Percentiles rank a stretch among this genome's conserved stretches.
phyloP scores from a whole-genome alignment of 2,888 invertebrate species.

The Eilema depressum region DNA sequence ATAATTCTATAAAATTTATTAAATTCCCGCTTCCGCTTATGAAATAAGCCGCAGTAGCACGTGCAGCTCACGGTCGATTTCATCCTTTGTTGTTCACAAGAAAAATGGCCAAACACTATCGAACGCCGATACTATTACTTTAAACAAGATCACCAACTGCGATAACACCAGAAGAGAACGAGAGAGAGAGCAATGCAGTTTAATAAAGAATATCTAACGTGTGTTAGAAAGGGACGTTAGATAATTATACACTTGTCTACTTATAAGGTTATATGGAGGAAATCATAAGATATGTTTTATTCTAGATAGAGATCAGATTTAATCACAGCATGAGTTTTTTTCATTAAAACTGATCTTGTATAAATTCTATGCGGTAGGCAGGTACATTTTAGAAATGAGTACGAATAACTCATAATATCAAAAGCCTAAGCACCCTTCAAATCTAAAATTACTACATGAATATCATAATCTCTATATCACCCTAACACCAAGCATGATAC shows the following conservation, averaged over 20 bases:
- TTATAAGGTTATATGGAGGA: background rate
- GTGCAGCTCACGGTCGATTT: conserved; percentile 74
- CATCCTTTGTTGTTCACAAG: conserved; percentile 78
- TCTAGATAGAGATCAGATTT: background rate
- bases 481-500: no score
- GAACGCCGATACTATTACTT: conserved; percentile 72
- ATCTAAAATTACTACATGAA: no score
- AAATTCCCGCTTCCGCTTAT: conserved; percentile 31
- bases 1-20: background rate
- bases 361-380: no score
- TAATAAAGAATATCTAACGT: background rate
- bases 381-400: no score
- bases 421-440: no score
- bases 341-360: no score
- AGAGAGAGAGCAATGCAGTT: conserved; percentile 19
- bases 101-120: conserved; percentile 80
- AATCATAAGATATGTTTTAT: background rate
- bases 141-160: conserved; percentile 66
- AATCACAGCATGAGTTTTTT: background rate
- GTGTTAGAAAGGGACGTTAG: conserved; percentile 11
- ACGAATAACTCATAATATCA: no score
- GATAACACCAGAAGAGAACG: conserved; percentile 52
- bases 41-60: conserved; percentile 52
- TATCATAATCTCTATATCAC: no score
- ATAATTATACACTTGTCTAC: background rate